Base-by-base conservation (phyloP, 2,113 vertebrate genomes). In the Hepsetus odoe region DNA sequence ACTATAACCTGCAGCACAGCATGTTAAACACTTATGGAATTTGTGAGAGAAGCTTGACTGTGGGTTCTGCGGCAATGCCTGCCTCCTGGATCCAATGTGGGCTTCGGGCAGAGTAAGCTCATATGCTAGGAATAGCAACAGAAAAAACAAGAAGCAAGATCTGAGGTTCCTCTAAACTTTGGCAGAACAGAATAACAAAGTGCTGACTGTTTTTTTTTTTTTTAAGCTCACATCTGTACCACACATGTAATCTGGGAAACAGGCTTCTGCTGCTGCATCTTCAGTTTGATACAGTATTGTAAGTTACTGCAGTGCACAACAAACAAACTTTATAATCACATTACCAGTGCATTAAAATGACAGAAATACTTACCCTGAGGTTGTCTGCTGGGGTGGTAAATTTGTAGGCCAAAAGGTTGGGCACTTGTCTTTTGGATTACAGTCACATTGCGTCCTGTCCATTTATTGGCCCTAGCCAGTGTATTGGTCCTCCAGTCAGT, bases 401-500 rank as follows among this genome's bases (percentile, higher is more conserved):
- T 97, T 88, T 99, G 95, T 83, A 99, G 93, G 89, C 99, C 97
- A 85, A 99, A 99, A 0, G 98, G 98, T 75, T 99, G 97, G 71
- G 97, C 96, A 13, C 97, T 99, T 26, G 98, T 99, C 92, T 98
- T 99, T 86, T 99, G 98, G 88, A 99, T 98, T 28, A 99, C 97
- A 1, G 95, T 98, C 84, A 99, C 98, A 83, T 99, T 99, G 68
- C 90, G 94, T 4, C 98, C 98, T 0, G 96, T 98, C 98, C 98
- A 99, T 87, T 99, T 99, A 84, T 97, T 99, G 79, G 98, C 98
- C 90, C 96, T 97, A 22, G 97, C 94, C 58, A 99, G 89, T 1
- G 97, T 99, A 71, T 99, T 99, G n/a, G 98, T 99, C 83, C 97
- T 92, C 98, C 98, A 99, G 66, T 99, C 98, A 0, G 98, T 99